Evolutionary conservation across 2,888 invertebrate genomes (phyloP).

Genomic region (Trichogramma evanescens): DNA sequence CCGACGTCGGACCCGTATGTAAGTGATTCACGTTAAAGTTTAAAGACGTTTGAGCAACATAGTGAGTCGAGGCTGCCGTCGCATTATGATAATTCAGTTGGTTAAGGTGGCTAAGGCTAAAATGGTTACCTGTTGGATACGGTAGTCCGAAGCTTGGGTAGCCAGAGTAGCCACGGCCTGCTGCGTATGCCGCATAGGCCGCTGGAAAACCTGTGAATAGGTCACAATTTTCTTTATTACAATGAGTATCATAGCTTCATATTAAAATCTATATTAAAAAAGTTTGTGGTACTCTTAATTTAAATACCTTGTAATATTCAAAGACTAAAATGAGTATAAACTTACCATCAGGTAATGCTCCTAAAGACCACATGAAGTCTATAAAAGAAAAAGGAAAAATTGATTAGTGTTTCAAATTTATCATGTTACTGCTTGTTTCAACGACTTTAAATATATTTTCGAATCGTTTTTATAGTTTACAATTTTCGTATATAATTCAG

Average conservation of each 20-base stretch:
- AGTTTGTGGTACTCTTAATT: too few relatives aligned
- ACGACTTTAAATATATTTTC: too few relatives aligned
- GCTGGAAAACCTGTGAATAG: conserved; percentile 79
- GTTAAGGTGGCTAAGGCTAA: conserved; percentile 71
- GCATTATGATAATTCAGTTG: conserved; percentile 52
- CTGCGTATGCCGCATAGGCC: conserved; percentile 93
- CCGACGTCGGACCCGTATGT: conserved; percentile 45
- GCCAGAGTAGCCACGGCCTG: conserved; percentile 93
- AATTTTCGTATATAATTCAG: too few relatives aligned
- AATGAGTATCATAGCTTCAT: conserved; percentile 8
- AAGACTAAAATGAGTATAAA: conserved; percentile 34
- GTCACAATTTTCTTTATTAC: conserved; percentile 21
- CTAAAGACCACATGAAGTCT: conserved; percentile 99
- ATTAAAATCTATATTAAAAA: too few relatives aligned
- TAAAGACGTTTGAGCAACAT: conserved; percentile 23
- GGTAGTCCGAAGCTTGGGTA: conserved; percentile 97
- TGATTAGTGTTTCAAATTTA: conserved; percentile 31
- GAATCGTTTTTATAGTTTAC: too few relatives aligned
- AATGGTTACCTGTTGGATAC: conserved; percentile 92
- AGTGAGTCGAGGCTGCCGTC: not conserved
- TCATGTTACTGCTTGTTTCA: too few relatives aligned
- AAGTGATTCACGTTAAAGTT: conserved; percentile 49
- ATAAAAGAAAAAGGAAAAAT: conserved; percentile 55
- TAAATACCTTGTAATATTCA: too few relatives aligned
- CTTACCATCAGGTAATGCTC: conserved; percentile 96